Conservation (phyloP, 2,888 invertebrate genomes). For the Sarcophaga caerulescens region DNA sequence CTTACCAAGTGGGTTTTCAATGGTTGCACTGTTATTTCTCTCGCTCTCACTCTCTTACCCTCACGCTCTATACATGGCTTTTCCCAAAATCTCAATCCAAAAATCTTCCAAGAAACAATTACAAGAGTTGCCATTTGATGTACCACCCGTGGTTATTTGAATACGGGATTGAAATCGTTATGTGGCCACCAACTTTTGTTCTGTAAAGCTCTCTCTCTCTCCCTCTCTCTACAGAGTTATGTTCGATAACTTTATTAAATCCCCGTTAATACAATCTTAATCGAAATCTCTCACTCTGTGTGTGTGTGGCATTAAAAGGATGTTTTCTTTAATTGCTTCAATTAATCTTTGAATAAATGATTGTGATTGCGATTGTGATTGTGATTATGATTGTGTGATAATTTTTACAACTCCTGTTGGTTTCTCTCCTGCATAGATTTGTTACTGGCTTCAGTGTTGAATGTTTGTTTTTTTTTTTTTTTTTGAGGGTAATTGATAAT, state of each 20-base stretch:
- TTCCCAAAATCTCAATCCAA: too few relatives aligned
- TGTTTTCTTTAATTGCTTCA: background rate
- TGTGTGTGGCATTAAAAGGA: background rate
- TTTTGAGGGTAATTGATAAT: background rate
- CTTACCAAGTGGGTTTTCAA: background rate
- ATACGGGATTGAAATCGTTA: too few relatives aligned
- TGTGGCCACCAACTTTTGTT: background rate
- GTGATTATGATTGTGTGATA: background rate
- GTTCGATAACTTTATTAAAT: background rate
- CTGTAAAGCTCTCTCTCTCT: too few relatives aligned
- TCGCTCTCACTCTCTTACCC: too few relatives aligned
- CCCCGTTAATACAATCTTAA: background rate
- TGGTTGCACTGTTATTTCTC: too few relatives aligned
- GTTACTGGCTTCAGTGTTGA: background rate
- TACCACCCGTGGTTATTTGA: background rate
- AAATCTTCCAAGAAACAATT: background rate
- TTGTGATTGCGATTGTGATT: background rate
- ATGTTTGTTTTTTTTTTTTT: too few relatives aligned
- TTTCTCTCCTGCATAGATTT: background rate
- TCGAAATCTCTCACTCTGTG: background rate
- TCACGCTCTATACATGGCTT: too few relatives aligned
- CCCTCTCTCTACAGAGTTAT: too few relatives aligned
- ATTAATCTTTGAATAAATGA: background rate
- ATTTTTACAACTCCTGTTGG: background rate
- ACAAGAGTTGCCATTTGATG: background rate